A percentile compares a stretch with the other conserved stretches of the same genome.
These are phyloP conservation scores for Caradrina clavipalpis DNA, from an alignment of 2,888 invertebrate species.

Conservation along the genomic window DNA sequence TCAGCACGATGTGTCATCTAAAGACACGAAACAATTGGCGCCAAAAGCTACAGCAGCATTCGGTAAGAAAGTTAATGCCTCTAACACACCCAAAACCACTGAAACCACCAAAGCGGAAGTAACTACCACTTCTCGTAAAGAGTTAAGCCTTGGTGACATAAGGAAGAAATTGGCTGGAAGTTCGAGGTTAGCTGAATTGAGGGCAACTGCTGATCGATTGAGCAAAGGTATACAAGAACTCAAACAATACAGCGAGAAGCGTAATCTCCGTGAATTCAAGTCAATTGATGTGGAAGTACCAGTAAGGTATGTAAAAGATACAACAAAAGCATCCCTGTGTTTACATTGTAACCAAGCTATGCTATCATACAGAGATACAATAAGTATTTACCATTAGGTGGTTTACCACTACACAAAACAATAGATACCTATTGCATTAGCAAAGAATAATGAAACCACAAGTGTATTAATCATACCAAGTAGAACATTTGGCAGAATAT, in stretches of 20 bases:
- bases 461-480: background rate
- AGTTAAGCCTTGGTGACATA: constrained; percentile 93
- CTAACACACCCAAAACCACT: constrained; percentile 72
- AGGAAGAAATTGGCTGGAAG: constrained; percentile 93
- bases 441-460: no score
- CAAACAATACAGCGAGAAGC: constrained; percentile 85
- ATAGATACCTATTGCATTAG: no score
- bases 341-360: background rate
- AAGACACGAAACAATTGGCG: constrained; percentile 31
- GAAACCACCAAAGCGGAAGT: constrained; percentile 78
- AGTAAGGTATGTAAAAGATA: constrained; percentile 89
- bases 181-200: constrained; percentile 93
- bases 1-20: constrained; percentile 30
- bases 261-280: constrained; percentile 93
- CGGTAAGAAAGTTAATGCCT: constrained; percentile 78
- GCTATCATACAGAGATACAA: no score
- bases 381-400: background rate
- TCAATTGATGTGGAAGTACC: constrained; percentile 95
- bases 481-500: background rate
- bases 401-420: background rate
- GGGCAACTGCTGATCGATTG: constrained; percentile 92
- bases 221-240: constrained; percentile 92
- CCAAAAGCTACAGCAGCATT: constrained; percentile 71
- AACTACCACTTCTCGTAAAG: constrained; percentile 88
- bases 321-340: no score